Evolutionary conservation across 2,888 invertebrate genomes (phyloP), one percentile per base, ranked within the genome.

Genomic region (Epinotia demarniana): DNA sequence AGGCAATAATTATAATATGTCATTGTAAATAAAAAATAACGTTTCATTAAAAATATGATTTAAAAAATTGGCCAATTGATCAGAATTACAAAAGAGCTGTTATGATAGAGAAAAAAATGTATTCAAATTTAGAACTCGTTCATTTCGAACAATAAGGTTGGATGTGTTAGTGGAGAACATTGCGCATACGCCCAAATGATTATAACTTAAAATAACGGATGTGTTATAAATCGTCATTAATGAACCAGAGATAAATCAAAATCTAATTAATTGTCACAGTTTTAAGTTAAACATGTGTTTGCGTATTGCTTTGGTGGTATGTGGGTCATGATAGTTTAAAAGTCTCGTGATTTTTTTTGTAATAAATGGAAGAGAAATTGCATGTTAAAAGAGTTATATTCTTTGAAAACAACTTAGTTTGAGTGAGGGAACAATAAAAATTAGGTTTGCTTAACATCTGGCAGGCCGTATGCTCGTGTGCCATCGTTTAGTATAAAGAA

Each of bases 51-150:
- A 63, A 69, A 57, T 70, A 71, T 70, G 63, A 53, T 66, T 71
- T n/a, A 57, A 55, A 67, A 84, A 85, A 87, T 86, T 86, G 84
- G 80, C 76, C 85, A 81, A 87, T 88, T 83, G 81, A 85, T 87
- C 85, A 87, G 78, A 78, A 77, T 81, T 79, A 84, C 85, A 82
- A 85, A 86, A 82, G 78, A 23, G 77, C 75, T 81, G 79, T 70
- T 73, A 71, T 70, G 23, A 63, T 53, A 27, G 27, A 69, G 53
- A 53, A 49, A 46, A 64, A 55, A 53, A 72, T 75, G 60, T 75
- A 72, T 75, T 75, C 55, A 67, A 75, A 75, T 75, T 70, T 58
- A 55, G 62, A 68, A 62, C 72, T 61, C 66, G 18, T 53, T 19
- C 23, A 43, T 55, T 2, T 27, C n/a, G 4, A 33, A 43, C 43